These are phyloP conservation scores for Psilopogon haemacephalus DNA, from an alignment of 2,113 vertebrate genomes.

Conservation along the genomic window DNA sequence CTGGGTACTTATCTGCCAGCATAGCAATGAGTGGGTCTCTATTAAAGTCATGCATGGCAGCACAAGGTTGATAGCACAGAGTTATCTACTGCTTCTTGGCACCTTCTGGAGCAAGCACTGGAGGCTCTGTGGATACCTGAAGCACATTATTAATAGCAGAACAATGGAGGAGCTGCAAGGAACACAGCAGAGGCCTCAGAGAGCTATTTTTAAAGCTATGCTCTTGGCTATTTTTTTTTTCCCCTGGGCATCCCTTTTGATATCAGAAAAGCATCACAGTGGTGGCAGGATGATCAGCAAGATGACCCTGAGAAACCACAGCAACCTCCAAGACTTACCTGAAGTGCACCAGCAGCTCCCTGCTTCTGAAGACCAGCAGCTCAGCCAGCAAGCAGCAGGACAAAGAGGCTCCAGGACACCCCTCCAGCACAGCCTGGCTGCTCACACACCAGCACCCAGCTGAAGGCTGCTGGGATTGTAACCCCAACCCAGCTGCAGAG, in stretches of 20 bases:
- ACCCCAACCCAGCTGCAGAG: not conserved
- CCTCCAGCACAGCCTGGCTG: fast-evolving
- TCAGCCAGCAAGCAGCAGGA: fast-evolving
- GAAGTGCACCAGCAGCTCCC: not conserved
- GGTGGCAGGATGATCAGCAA: not conserved
- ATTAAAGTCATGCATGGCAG: not conserved
- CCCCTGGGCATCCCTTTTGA: not conserved
- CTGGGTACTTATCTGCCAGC: not conserved
- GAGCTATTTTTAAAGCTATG: not conserved
- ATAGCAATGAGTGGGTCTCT: fast-evolving
- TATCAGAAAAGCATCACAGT: not conserved
- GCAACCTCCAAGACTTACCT: not conserved
- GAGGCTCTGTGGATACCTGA: not conserved
- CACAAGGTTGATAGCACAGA: fast-evolving
- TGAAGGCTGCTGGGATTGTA: not conserved
- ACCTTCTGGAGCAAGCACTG: not conserved
- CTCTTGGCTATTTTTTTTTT: not conserved
- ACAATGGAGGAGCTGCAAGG: not conserved
- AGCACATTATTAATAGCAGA: not conserved
- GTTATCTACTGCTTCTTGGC: not conserved
- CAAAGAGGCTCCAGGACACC: fast-evolving
- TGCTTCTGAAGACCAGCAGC: not conserved
- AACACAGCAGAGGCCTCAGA: not conserved
- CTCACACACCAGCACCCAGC: not conserved
- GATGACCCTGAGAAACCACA: not conserved